phyloP scores from a whole-genome alignment of 1,140 invertebrate species.

The Bombus terrestris region DNA sequence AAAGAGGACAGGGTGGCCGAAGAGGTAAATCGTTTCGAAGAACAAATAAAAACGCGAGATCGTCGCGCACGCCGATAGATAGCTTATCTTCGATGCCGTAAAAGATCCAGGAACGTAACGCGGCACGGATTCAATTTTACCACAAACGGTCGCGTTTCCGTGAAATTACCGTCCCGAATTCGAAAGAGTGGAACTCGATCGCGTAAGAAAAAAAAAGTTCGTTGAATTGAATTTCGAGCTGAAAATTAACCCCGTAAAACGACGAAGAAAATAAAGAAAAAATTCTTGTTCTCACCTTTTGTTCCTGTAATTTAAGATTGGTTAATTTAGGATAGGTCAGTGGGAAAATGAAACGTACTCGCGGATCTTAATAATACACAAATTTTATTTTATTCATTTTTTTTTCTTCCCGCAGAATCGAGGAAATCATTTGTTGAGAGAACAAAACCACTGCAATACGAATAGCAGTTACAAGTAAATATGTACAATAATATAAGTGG shows the following conservation, averaged over 20 bases:
- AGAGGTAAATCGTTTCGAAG: not conserved
- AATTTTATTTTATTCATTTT: conserved; percentile 77
- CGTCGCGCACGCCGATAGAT: conserved; percentile 15
- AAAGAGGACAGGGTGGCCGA: not conserved
- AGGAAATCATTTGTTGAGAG: conserved; percentile 72
- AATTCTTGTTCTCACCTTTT: no score
- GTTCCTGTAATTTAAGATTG: not conserved
- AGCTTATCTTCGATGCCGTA: conserved; percentile 27
- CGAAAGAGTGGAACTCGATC: not conserved
- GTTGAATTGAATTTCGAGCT: not conserved
- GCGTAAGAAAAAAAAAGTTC: no score
- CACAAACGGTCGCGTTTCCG: not conserved
- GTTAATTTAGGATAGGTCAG: not conserved
- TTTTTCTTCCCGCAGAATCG: conserved; percentile 70
- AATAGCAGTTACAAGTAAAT: conserved; percentile 71
- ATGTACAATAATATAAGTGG: conserved; percentile 74
- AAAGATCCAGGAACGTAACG: not conserved
- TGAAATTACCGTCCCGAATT: not conserved
- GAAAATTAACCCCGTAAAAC: not conserved
- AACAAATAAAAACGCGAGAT: conserved; percentile 30
- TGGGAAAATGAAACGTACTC: not conserved
- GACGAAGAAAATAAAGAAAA: no score
- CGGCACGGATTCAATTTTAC: conserved; percentile 21
- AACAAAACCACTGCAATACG: conserved; percentile 71
- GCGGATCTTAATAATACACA: conserved; percentile 74